Percentiles rank a stretch among this genome's conserved stretches.
Conservation (phyloP, 2,797 vertebrate species). For the Darevskia mixta region DNA sequence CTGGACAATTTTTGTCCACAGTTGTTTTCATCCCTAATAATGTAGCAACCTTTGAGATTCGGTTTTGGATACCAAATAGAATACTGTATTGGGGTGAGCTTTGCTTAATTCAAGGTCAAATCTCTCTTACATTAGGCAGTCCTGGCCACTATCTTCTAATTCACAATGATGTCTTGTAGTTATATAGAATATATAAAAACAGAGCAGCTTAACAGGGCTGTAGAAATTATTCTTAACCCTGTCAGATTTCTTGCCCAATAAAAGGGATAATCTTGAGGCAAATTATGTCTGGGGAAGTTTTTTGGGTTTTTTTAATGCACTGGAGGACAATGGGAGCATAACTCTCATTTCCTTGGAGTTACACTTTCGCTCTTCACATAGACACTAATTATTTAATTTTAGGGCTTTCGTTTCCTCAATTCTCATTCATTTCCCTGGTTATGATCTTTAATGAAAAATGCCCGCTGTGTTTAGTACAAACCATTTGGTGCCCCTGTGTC, state of each 20-base stretch:
- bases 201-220: not conserved
- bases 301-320: not conserved
- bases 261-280: not conserved
- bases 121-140: not conserved
- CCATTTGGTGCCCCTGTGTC: slow-evolving; percentile 83
- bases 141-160: not conserved
- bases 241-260: not conserved
- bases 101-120: not conserved
- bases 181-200: not conserved
- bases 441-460: slow-evolving; percentile 81
- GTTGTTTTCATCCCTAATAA: slow-evolving; percentile 1
- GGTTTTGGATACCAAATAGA: not conserved
- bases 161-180: not conserved
- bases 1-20: not conserved
- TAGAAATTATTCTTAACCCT: not conserved
- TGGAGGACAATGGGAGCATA: not conserved
- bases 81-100: not conserved
- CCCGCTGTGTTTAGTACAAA: slow-evolving; percentile 74
- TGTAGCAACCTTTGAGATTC: not conserved
- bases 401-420: slow-evolving; percentile 57
- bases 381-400: slow-evolving; percentile 53
- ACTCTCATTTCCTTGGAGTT: not conserved
- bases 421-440: slow-evolving; percentile 71
- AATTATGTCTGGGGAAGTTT: not conserved
- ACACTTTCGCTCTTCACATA: slow-evolving; percentile 33